A percentile compares a stretch with the other conserved stretches of the same genome.
phyloP scores from a whole-genome alignment of 2,113 vertebrate species.

The Podarcis muralis region DNA sequence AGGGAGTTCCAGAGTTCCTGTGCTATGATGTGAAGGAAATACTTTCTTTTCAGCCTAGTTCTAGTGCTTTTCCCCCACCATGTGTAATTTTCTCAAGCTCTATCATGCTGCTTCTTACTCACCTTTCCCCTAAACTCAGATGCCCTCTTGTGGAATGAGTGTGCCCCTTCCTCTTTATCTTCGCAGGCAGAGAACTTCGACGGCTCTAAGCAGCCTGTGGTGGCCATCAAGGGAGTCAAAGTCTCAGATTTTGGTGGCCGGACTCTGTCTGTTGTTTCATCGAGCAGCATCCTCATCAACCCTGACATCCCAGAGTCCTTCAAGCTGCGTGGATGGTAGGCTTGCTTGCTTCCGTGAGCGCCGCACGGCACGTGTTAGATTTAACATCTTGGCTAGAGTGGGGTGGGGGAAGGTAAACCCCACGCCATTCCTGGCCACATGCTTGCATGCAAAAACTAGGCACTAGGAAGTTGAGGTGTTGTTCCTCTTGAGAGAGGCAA shows the following conservation, averaged over 20 bases:
- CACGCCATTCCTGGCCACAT: not conserved
- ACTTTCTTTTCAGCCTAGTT: too few relatives aligned
- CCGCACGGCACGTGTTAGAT: not conserved
- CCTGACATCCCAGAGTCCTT: constrained; percentile 95
- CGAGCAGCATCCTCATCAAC: constrained; percentile 92
- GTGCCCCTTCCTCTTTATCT: not conserved
- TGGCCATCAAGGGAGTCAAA: constrained; percentile 93
- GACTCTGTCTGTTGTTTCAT: constrained; percentile 90
- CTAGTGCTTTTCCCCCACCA: too few relatives aligned
- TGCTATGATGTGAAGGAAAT: too few relatives aligned
- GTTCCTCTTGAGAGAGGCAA: constrained; percentile 39
- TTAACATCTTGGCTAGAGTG: not conserved
- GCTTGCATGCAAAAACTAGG: not conserved
- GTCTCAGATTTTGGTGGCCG: constrained; percentile 96
- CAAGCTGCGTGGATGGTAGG: constrained; percentile 95
- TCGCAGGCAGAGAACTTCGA: constrained; percentile 93
- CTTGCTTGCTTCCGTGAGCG: constrained; percentile 19
- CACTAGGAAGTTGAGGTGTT: constrained; percentile 22
- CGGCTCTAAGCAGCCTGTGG: constrained; percentile 88
- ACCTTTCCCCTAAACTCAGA: too few relatives aligned
- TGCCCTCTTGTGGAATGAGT: not conserved
- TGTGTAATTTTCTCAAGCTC: too few relatives aligned
- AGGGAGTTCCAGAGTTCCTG: too few relatives aligned
- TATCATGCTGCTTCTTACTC: too few relatives aligned
- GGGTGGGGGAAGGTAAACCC: not conserved